A percentile compares a stretch with the other conserved stretches of the same genome.
phyloP scores from a whole-genome alignment of 1,140 invertebrate genomes.

The Cotesia vestalis region DNA sequence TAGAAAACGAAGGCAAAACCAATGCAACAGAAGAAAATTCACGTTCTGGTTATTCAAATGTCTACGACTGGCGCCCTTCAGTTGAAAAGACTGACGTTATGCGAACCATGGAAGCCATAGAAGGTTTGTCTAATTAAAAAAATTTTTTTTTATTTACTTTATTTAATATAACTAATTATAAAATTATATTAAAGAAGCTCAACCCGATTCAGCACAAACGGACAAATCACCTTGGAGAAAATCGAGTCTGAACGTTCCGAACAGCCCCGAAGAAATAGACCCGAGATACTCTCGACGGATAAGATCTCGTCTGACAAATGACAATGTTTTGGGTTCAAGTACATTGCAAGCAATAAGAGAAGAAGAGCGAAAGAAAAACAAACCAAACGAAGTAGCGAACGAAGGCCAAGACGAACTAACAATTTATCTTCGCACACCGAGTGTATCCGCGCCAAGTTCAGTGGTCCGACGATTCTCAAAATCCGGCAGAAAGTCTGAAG shows the following conservation, averaged over 20 bases:
- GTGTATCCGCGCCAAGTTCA: constrained; percentile 41
- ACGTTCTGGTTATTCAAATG: constrained; percentile 69
- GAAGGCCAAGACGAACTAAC: constrained; percentile 68
- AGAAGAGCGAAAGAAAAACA: constrained; percentile 66
- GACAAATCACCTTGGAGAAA: constrained; percentile 82
- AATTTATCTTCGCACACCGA: constrained; percentile 71
- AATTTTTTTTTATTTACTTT: no score
- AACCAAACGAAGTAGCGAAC: constrained; percentile 43
- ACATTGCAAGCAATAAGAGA: constrained; percentile 69
- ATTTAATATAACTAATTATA: not conserved
- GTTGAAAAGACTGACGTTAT: constrained; percentile 85
- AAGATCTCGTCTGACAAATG: constrained; percentile 62
- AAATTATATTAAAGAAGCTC: constrained; percentile 68
- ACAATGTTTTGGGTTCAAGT: constrained; percentile 60
- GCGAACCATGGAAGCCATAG: constrained; percentile 84
- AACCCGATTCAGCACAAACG: constrained; percentile 73
- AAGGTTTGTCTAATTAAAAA: constrained; percentile 67
- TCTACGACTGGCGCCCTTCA: constrained; percentile 83
- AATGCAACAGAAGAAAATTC: constrained; percentile 76
- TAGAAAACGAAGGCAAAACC: constrained; percentile 79
- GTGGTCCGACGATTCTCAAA: constrained; percentile 50
- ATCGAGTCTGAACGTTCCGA: constrained; percentile 74
- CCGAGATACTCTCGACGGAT: constrained; percentile 64
- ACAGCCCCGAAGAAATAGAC: constrained; percentile 70
- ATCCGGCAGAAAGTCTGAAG: constrained; percentile 48